Evolutionary conservation across 2,113 vertebrate species (phyloP).

Genomic region (Muntiacus muntjak): DNA sequence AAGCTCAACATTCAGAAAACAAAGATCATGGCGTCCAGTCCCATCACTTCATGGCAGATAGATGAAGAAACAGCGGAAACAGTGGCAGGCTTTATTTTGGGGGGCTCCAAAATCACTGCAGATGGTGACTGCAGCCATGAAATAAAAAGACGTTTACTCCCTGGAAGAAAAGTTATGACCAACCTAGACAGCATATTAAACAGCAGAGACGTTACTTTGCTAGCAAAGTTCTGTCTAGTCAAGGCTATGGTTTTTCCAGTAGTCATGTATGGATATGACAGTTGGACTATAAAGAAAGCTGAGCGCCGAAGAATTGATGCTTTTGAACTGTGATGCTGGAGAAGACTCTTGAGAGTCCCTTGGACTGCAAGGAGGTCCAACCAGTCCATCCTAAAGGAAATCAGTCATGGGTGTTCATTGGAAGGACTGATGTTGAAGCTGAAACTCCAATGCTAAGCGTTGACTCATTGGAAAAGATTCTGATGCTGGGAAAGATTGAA

Average conservation of each 20-base stretch:
- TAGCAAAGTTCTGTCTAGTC: fast-evolving
- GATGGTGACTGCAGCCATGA: not conserved
- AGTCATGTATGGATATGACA: not conserved
- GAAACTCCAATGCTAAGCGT: not conserved
- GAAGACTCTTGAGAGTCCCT: not conserved
- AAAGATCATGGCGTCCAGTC: not conserved
- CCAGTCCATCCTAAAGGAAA: not conserved
- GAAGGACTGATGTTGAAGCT: not conserved
- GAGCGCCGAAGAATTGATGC: not conserved
- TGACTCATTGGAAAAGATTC: not conserved
- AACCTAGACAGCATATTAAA: not conserved
- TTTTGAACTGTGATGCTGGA: not conserved
- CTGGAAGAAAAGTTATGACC: not conserved
- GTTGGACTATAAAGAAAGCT: not conserved
- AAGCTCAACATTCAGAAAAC: not conserved
- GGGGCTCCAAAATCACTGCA: not conserved
- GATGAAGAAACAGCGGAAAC: not conserved
- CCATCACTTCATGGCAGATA: not conserved
- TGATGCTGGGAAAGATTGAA: not conserved
- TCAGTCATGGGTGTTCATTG: not conserved
- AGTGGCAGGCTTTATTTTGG: not conserved
- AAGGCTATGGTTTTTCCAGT: not conserved
- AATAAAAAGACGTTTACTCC: not conserved
- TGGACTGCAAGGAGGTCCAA: not conserved
- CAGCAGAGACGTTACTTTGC: not conserved